These are phyloP conservation scores for Garrulus glandarius DNA, from an alignment of 2,797 vertebrate genomes.

Conservation along the genomic window DNA sequence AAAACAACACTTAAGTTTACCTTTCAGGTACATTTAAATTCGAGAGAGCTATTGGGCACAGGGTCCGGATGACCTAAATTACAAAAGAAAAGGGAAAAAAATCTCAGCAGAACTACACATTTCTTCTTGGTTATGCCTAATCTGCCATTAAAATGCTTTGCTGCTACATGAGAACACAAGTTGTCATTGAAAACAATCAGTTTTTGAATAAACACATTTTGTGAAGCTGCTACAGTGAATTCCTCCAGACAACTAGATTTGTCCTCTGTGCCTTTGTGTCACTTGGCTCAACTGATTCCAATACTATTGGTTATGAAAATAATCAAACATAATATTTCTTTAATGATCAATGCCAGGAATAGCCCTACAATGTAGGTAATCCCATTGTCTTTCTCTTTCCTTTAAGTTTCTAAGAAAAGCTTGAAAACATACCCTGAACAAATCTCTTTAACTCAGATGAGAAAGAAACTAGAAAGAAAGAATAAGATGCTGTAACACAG, in stretches of 20 bases:
- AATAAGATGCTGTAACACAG: background rate
- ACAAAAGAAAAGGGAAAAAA: background rate
- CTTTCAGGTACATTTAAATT: background rate
- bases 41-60: background rate
- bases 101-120: background rate
- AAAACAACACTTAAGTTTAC: background rate
- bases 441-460: background rate
- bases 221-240: background rate
- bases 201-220: background rate
- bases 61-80: background rate
- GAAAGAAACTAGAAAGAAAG: background rate
- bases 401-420: background rate
- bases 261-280: background rate
- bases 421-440: background rate
- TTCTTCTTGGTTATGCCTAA: background rate
- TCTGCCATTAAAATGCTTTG: background rate
- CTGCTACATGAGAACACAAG: background rate
- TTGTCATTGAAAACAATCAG: background rate
- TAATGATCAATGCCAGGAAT: background rate
- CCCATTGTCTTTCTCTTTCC: background rate
- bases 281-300: background rate
- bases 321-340: background rate
- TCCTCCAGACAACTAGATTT: background rate
- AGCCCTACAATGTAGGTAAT: background rate
- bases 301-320: background rate